Base-by-base conservation (phyloP, 92 coral and sea anemone genomes). In the Porites evermanni region DNA sequence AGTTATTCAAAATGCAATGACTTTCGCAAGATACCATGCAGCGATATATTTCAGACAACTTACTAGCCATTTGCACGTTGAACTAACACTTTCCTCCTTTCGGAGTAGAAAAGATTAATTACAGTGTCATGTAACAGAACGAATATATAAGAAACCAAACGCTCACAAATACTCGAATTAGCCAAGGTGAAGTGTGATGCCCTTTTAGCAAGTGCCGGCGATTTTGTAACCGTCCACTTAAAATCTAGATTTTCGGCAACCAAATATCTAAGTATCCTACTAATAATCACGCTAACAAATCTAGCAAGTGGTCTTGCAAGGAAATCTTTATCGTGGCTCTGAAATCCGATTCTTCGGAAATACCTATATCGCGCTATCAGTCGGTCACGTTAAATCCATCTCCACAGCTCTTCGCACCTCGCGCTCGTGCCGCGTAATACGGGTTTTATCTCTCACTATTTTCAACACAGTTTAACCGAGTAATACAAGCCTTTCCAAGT, bases 401-500 rank as follows among this genome's bases (percentile, higher is more conserved):
- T 70, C 70, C 86, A 81, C 69, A 70, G 16, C 75, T 14, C 14
- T 80, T 70, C 71, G 78, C 86, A 70, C 58, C 56, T 29, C 59
- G 44, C n/a, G 58, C 76, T 14, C 4, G 54, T 50, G 51, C 54
- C 44, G 47, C 56, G 53, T 77, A 53, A 79, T 53, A 44, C 72
- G 29, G 47, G 32, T 79, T 65, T 20, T 50, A 73, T 51, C 83
- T 44, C 19, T 21, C 38, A 79, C 20, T 54, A 7, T 51, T 54
- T 76, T 67, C 14, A 63, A 10, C 69, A 19, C 32, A 2, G 60
- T 60, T 18, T 12, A 53, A 64, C 61, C 20, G 16, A 6, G 47
- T 70, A 11, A 32, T 14, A n/a, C 11, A 44, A 58, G 69, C 56
- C 78, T 81, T 58, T 64, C 69, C 14, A 81, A 72, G 19, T 70